phyloP scores from a whole-genome alignment of 30 jellyfish, hydroid and myxozoan genomes.

The Cassiopea xamachana region DNA sequence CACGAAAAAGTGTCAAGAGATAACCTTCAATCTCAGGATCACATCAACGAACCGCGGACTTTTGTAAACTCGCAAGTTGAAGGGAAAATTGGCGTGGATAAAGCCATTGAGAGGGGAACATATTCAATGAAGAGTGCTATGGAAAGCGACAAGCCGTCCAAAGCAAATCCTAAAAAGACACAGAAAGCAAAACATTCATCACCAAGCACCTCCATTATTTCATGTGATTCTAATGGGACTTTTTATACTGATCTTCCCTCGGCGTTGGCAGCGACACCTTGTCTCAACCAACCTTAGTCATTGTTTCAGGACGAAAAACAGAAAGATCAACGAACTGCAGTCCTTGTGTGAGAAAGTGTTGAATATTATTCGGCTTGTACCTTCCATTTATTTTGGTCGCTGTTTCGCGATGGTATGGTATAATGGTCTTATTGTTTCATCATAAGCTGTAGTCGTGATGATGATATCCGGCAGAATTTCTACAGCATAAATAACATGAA shows the following conservation, averaged over 20 bases:
- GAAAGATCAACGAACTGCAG: not conserved
- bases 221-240: conserved; percentile 68
- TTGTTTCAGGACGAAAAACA: not conserved
- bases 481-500: too few species aligned
- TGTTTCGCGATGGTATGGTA: too few species aligned
- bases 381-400: not conserved
- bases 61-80: not conserved
- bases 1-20: not conserved
- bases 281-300: not conserved
- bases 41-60: not conserved
- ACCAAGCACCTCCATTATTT: conserved; percentile 74
- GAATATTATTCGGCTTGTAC: not conserved
- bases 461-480: too few species aligned
- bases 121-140: not conserved
- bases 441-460: too few species aligned
- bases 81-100: not conserved
- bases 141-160: not conserved
- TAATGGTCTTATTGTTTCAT: too few species aligned
- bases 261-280: conserved; percentile 41
- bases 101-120: not conserved
- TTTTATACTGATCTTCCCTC: conserved; percentile 78
- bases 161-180: not conserved
- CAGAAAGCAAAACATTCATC: conserved; percentile 22
- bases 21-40: not conserved
- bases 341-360: not conserved